Conservation (phyloP, 2,797 vertebrate species). For the Hypotaenidia okinawae region DNA sequence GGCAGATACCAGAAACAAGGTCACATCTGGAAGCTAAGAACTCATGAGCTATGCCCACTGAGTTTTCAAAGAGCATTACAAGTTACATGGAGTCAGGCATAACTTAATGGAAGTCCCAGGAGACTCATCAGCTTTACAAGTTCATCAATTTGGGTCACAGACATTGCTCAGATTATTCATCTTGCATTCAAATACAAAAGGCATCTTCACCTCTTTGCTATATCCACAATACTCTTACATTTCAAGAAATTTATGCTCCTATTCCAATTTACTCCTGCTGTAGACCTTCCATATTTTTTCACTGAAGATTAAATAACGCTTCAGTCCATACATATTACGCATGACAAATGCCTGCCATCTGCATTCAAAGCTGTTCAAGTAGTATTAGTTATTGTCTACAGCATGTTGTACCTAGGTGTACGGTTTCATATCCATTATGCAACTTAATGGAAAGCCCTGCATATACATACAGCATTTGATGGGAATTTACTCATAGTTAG, state of each 20-base stretch:
- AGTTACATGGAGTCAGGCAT: not conserved
- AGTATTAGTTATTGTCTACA: not conserved
- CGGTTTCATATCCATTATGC: not conserved
- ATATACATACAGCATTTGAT: fast-evolving
- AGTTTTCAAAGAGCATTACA: not conserved
- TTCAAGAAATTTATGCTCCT: not conserved
- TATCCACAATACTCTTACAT: not conserved
- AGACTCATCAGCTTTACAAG: not conserved
- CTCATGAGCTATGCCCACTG: not conserved
- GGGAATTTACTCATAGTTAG: not conserved
- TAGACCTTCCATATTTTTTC: not conserved
- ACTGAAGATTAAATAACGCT: not conserved
- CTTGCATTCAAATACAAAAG: fast-evolving
- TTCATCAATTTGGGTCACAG: not conserved
- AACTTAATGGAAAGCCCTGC: not conserved
- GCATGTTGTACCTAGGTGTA: not conserved
- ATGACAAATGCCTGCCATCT: not conserved
- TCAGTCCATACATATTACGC: not conserved
- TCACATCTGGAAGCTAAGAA: not conserved
- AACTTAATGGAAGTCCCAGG: not conserved
- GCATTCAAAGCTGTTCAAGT: not conserved
- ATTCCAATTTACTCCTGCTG: not conserved
- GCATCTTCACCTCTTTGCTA: not conserved
- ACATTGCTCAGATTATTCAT: not conserved
- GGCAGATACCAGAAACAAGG: fast-evolving